A percentile compares a stretch with the other conserved stretches of the same genome.
Evolutionary conservation across 35 echinoderm and acorn worm genomes (phyloP).

Genomic region (Acanthaster planci): DNA sequence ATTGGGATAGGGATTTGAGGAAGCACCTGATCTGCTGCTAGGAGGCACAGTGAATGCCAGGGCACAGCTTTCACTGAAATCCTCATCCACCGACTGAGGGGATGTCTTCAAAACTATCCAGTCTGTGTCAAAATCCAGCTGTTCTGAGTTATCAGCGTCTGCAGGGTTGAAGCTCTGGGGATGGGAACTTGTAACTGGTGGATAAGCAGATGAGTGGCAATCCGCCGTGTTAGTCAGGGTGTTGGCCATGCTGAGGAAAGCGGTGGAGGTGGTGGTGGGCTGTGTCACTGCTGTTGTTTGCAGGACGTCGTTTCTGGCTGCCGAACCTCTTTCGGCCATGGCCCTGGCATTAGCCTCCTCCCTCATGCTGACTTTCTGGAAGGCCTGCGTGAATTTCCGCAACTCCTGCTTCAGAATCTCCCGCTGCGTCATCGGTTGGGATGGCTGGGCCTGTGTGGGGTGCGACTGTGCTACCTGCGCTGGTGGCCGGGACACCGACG

Average conservation of each 20-base stretch:
- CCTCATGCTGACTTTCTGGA: slow-evolving; percentile 32
- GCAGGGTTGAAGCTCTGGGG: neutral
- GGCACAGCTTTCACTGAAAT: slow-evolving; percentile 11
- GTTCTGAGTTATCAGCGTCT: neutral
- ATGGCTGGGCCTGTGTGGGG: neutral
- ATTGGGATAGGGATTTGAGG: slow-evolving; percentile 1
- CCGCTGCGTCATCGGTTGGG: neutral
- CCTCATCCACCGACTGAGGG: neutral
- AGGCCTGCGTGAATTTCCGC: slow-evolving; percentile 10
- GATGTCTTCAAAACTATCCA: slow-evolving; percentile 21
- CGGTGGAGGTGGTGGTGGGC: neutral
- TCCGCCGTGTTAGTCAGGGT: neutral
- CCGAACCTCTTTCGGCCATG: neutral
- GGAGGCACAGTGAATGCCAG: neutral
- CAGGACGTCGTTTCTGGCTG: too few species aligned
- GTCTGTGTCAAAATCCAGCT: neutral
- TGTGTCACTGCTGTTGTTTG: too few species aligned
- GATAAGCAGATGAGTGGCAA: neutral
- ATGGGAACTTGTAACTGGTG: neutral
- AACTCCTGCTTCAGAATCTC: slow-evolving; percentile 3
- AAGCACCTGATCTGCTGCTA: slow-evolving; percentile 10
- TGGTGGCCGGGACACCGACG: neutral
- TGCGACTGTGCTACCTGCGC: neutral
- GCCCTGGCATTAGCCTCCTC: neutral
- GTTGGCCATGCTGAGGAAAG: neutral